Evolutionary conservation across 2,888 invertebrate species (phyloP), one percentile per base, ranked within the genome.

Genomic region (Stenurella melanura): DNA sequence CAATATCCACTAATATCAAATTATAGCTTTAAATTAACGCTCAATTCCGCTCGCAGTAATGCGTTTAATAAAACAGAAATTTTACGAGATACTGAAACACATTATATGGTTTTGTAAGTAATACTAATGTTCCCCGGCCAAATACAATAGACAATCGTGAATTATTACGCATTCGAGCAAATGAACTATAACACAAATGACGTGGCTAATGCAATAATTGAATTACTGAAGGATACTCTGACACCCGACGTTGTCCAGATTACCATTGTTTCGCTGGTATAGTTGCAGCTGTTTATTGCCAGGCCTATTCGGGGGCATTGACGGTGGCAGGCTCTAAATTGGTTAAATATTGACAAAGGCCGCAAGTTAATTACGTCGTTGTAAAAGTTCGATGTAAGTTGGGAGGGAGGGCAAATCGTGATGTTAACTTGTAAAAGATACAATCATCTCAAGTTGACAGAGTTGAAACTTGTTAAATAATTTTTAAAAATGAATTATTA

Each of bases 191-290:
- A 76, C 72, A 74, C 73, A 67, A 79, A 77, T 78, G 79, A 77
- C 75, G 81, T 66, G 81, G 80, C 30, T 71, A 73, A 75, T 75
- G 58, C 69, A 66, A 70, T 77, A 73, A 84, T 81, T 85, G 81
- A 80, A 78, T 81, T 78, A 63, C 63, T 50, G 72, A 72, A 72
- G 58, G 72, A 72, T 63, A 60, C 60, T 60, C 38, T 19, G 60
- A 70, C 58, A 60, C 42, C n/a, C 12, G 34, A 38, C 60, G 38
- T n/a, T 58, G 60, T 15, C 58, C 58, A 42, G 58, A 38, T 34
- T 34, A 30, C 34, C 42, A 19, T 70, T 60, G 58, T 60, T 60
- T 38, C 30, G 9, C 18, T 21, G 42, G 67, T 67, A 34, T 10
- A 18, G 64, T 19, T 64, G 42, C 38, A 34, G 64, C 38, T 64